These are phyloP conservation scores for Aspidoscelis tigris DNA, from an alignment of 2,113 vertebrate species.

Conservation along the genomic window DNA sequence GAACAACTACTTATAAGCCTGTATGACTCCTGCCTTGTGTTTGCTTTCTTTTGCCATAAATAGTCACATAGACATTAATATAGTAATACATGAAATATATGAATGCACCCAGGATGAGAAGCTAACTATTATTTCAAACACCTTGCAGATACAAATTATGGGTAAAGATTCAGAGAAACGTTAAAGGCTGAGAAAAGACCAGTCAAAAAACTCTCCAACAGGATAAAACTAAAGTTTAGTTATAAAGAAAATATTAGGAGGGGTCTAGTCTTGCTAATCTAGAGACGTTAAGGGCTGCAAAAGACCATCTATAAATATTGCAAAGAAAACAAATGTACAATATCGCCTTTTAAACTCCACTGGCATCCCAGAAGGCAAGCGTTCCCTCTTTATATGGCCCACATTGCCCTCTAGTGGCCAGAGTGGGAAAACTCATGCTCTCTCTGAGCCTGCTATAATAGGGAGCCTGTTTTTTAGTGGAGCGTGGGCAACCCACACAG, in stretches of 20 bases:
- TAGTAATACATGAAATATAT: not conserved
- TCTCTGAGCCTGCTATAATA: not conserved
- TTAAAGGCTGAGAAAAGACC: no score
- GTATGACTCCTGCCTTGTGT: not conserved
- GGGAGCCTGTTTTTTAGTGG: not conserved
- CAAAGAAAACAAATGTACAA: not conserved
- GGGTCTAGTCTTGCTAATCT: not conserved
- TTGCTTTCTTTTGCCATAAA: not conserved
- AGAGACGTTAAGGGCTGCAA: not conserved
- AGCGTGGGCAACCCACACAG: not conserved
- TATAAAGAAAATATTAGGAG: not conserved
- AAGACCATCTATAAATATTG: not conserved
- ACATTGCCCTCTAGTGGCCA: constrained; percentile 59
- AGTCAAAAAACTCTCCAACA: no score
- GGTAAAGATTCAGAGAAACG: not conserved
- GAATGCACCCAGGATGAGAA: not conserved
- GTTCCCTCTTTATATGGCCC: not conserved
- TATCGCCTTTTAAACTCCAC: constrained; percentile 3
- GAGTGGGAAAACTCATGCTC: constrained; percentile 7
- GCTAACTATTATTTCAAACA: not conserved
- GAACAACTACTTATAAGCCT: not conserved
- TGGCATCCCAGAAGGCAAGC: not conserved
- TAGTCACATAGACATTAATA: not conserved
- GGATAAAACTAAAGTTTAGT: not conserved
- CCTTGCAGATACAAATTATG: not conserved